phyloP scores from a whole-genome alignment of 2,113 vertebrate species.

The Pan troglodytes region NHGRI_mPanTro3-v2.1_pri NC_072421.2:41766501-41767000 shows the following conservation, averaged over 20 bases:
- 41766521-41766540: neutral
- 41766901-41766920: neutral
- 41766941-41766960: too few relatives aligned
- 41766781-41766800: neutral
- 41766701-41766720: neutral
- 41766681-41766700: neutral
- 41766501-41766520: neutral
- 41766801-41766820: too few relatives aligned
- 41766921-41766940: accelerated
- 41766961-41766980: too few relatives aligned
- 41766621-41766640: neutral
- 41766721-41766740: neutral
- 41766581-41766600: neutral
- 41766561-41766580: neutral
- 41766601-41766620: neutral
- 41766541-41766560: neutral
- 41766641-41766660: neutral
- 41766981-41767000: too few relatives aligned
- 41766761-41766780: neutral
- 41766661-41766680: neutral
- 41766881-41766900: neutral
- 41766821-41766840: neutral
- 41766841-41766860: neutral
- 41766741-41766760: neutral
- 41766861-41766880: neutral